These are phyloP conservation scores for Sardinella longiceps DNA, from an alignment of 2,797 vertebrate species.

Conservation along the genomic window DNA sequence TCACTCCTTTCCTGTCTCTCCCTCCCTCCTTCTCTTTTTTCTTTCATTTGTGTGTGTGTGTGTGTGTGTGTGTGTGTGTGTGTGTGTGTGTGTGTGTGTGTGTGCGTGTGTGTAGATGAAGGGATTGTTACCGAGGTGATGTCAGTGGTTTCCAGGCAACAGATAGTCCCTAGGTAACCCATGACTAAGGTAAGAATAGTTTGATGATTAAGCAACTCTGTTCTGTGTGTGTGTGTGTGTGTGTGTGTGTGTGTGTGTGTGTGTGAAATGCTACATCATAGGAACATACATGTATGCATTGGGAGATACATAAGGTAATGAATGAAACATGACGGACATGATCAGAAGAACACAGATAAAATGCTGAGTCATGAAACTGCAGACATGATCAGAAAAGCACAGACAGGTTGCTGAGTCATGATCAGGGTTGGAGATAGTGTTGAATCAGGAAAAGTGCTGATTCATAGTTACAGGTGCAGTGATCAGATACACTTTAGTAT, in stretches of 20 bases:
- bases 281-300: no score
- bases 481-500: background rate
- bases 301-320: no score
- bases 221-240: background rate
- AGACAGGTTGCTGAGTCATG: no score
- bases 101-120: constrained; percentile 30
- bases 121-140: constrained; percentile 48
- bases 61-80: no score
- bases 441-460: no score
- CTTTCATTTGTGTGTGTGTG: background rate
- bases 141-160: constrained; percentile 54
- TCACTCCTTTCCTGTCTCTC: background rate
- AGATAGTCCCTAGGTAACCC: constrained; percentile 43
- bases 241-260: background rate
- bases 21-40: no score
- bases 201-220: constrained; percentile 36
- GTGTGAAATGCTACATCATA: no score
- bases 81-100: no score
- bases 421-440: background rate
- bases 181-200: constrained; percentile 37
- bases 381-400: no score
- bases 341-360: background rate
- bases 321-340: no score
- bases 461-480: background rate
- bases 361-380: no score